A percentile compares a stretch with the other conserved stretches of the same genome.
These are phyloP conservation scores for Lasioglossum lativentre DNA, from an alignment of 2,888 invertebrate genomes.

Conservation along the genomic window DNA sequence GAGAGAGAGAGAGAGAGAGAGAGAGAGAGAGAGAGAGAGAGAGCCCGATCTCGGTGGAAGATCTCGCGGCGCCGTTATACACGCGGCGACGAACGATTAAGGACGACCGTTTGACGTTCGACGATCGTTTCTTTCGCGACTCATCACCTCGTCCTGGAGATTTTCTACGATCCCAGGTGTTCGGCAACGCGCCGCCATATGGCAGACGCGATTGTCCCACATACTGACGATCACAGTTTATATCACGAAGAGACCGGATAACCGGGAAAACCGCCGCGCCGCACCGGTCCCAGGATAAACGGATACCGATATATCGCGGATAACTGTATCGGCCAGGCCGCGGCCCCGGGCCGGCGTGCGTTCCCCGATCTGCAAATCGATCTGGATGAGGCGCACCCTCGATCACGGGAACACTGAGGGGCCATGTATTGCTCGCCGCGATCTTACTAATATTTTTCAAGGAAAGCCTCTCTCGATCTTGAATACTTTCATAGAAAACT, in stretches of 20 bases:
- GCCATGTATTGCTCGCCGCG: slow-evolving; percentile 38
- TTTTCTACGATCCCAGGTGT: slow-evolving; percentile 11
- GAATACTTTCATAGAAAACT: background rate
- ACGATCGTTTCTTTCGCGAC: slow-evolving; percentile 17
- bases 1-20: background rate
- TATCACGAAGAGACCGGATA: slow-evolving; percentile 51
- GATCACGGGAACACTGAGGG: slow-evolving; percentile 6
- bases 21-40: background rate
- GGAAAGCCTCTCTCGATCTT: background rate
- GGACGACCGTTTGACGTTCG: slow-evolving; percentile 27
- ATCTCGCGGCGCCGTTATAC: slow-evolving; percentile 49
- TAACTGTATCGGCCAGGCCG: slow-evolving; percentile 64
- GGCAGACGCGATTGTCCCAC: slow-evolving; percentile 72
- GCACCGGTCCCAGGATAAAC: slow-evolving; percentile 60
- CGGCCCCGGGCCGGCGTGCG: background rate
- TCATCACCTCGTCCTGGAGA: background rate
- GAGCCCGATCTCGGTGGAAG: slow-evolving; percentile 16
- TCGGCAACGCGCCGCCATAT: slow-evolving; percentile 52
- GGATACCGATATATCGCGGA: slow-evolving; percentile 65
- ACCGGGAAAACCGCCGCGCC: slow-evolving; percentile 55
- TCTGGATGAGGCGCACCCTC: slow-evolving; percentile 54
- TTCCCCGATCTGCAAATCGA: slow-evolving; percentile 63
- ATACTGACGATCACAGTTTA: slow-evolving; percentile 65
- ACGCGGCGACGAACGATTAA: slow-evolving; percentile 46
- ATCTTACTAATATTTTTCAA: background rate